phyloP scores from a whole-genome alignment of 1,140 invertebrate genomes.

The Limonius californicus region DNA sequence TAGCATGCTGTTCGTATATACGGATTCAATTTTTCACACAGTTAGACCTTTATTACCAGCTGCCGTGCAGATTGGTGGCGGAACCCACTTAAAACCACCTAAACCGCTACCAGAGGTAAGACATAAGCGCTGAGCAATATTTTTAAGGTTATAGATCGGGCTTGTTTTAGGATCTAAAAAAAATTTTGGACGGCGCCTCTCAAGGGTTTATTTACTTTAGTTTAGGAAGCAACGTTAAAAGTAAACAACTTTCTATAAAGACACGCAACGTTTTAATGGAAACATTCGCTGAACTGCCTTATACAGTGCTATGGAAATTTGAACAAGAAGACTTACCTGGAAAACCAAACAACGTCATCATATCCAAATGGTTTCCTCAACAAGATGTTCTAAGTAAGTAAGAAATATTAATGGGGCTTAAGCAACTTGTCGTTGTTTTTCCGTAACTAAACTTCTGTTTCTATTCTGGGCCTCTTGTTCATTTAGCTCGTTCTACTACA shows the following conservation, averaged over 20 bases:
- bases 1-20: slow-evolving; percentile 52
- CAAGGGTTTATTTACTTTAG: slow-evolving; percentile 59
- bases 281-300: slow-evolving; percentile 50
- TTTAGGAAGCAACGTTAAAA: too few species aligned
- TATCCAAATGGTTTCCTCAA: slow-evolving; percentile 54
- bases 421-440: too few species aligned
- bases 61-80: slow-evolving; percentile 48
- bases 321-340: slow-evolving; percentile 42
- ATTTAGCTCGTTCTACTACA: too few species aligned
- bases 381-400: slow-evolving; percentile 51
- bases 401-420: too few species aligned
- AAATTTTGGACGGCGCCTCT: slow-evolving; percentile 47
- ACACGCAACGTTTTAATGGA: slow-evolving; percentile 50
- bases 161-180: slow-evolving; percentile 47
- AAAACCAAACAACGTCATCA: slow-evolving; percentile 30
- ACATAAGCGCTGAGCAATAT: too few species aligned
- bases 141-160: neutral
- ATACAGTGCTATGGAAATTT: slow-evolving; percentile 57
- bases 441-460: too few species aligned
- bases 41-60: slow-evolving; percentile 48
- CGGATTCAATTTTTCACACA: slow-evolving; percentile 47
- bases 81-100: slow-evolving; percentile 47
- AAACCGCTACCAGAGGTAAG: slow-evolving; percentile 39
- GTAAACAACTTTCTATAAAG: slow-evolving; percentile 47
- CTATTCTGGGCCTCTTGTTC: too few species aligned